These are phyloP conservation scores for Galleria mellonella DNA, from an alignment of 1,140 invertebrate species.

Conservation along the genomic window DNA sequence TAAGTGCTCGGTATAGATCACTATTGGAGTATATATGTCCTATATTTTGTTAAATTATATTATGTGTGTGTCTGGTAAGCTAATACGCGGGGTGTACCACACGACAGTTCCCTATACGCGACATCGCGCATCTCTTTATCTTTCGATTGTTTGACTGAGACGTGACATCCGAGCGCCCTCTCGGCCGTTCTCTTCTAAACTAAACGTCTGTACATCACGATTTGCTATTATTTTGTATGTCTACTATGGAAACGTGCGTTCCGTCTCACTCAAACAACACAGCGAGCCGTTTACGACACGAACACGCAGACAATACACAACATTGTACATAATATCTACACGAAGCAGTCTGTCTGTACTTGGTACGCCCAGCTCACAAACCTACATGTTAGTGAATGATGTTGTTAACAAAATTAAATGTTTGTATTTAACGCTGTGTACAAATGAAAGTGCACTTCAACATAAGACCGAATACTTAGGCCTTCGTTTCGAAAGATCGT, in stretches of 20 bases:
- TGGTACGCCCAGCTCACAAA: slow-evolving; percentile 42
- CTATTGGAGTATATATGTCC: slow-evolving; percentile 61
- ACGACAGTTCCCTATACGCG: slow-evolving; percentile 10
- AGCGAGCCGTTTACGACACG: background rate
- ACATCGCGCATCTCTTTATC: too few relatives aligned
- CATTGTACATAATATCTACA: background rate
- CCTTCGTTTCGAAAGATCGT: slow-evolving; percentile 63
- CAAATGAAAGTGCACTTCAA: slow-evolving; percentile 72
- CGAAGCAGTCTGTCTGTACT: slow-evolving; percentile 2
- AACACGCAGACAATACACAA: background rate
- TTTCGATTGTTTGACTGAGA: slow-evolving; percentile 5
- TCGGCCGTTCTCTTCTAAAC: background rate
- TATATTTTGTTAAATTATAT: slow-evolving; percentile 75
- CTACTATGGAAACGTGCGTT: too few relatives aligned
- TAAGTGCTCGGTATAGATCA: slow-evolving; percentile 59
- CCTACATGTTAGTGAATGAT: slow-evolving; percentile 52
- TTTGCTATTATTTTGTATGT: too few relatives aligned
- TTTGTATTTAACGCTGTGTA: slow-evolving; percentile 69
- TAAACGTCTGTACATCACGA: background rate
- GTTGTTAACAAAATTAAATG: slow-evolving; percentile 61
- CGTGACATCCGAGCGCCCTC: too few relatives aligned
- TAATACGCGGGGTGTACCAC: slow-evolving; percentile 44
- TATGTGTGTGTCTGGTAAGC: slow-evolving; percentile 57
- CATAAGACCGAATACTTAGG: slow-evolving; percentile 52
- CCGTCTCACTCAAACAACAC: slow-evolving; percentile 8